Conservation (phyloP, 1,140 invertebrate species). For the Lepeophtheirus salmonis region DNA sequence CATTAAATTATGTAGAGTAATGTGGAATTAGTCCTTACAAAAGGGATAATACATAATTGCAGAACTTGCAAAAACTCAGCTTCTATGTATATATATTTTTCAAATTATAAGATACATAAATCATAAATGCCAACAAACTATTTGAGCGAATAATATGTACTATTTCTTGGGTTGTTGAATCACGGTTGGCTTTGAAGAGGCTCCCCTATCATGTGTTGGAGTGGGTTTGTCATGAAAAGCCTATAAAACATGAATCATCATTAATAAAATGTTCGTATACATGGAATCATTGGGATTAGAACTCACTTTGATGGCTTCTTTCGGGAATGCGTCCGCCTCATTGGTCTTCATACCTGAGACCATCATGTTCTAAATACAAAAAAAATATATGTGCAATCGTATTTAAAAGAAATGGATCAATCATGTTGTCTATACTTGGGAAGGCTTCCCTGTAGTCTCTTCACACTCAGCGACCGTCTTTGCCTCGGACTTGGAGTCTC, state of each 20-base stretch:
- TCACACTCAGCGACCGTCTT: not conserved
- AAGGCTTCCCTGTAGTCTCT: not conserved
- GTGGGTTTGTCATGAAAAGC: conserved; percentile 7
- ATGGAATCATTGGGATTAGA: too few species aligned
- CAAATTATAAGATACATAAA: too few species aligned
- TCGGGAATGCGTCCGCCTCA: not conserved
- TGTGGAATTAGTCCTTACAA: too few species aligned
- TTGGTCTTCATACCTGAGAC: not conserved
- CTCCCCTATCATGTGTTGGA: conserved; percentile 1
- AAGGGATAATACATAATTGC: too few species aligned
- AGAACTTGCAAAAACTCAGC: too few species aligned
- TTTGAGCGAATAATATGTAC: too few species aligned
- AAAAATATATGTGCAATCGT: not conserved
- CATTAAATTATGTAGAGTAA: too few species aligned
- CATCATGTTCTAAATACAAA: not conserved
- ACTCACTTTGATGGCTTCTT: not conserved
- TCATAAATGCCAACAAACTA: too few species aligned
- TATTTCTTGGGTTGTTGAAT: conserved; percentile 13
- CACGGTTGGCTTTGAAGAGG: not conserved
- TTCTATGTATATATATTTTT: too few species aligned
- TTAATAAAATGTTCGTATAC: too few species aligned
- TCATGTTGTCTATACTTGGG: not conserved
- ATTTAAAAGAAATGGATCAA: not conserved
- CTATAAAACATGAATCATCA: too few species aligned
- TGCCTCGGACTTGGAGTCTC: not conserved